Percentiles rank a stretch among this genome's conserved stretches.
phyloP scores from a whole-genome alignment of 2,888 invertebrate species.

The Ischnus inquisitorius region DNA sequence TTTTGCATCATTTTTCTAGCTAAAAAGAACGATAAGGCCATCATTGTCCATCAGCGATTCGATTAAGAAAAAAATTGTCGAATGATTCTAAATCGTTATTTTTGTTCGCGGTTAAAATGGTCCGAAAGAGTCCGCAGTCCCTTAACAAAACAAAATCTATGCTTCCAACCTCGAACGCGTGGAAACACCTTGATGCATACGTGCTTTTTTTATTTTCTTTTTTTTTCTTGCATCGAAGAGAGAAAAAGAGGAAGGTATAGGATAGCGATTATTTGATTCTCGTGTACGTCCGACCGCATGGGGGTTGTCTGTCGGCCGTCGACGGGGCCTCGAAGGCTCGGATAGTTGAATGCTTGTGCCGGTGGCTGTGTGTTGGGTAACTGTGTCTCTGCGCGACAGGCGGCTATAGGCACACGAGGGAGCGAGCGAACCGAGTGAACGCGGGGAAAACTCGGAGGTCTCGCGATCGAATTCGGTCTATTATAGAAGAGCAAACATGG shows the following conservation, averaged over 20 bases:
- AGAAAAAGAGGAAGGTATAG: conserved; percentile 40
- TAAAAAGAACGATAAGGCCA: too few relatives aligned
- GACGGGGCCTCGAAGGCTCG: not conserved
- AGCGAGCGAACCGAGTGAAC: conserved; percentile 66
- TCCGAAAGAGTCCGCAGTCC: not conserved
- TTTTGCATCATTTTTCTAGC: too few relatives aligned
- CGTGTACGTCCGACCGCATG: conserved; percentile 52
- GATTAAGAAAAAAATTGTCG: not conserved
- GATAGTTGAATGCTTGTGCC: not conserved
- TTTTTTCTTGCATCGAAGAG: not conserved
- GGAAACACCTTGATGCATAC: conserved; percentile 1
- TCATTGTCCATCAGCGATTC: too few relatives aligned
- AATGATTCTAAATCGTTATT: not conserved
- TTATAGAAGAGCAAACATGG: conserved; percentile 82
- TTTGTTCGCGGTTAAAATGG: not conserved
- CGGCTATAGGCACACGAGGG: conserved; percentile 39
- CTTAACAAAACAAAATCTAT: not conserved
- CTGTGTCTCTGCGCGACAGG: conserved; percentile 5
- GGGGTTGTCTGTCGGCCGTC: conserved; percentile 31
- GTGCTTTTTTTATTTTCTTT: not conserved
- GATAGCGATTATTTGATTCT: conserved; percentile 60
- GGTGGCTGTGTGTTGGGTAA: conserved; percentile 1
- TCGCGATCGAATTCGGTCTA: conserved; percentile 84
- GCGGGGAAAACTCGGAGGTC: conserved; percentile 72
- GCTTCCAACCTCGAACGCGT: not conserved